phyloP scores from a whole-genome alignment of 2,113 vertebrate species.

The Lanius collurio region DNA sequence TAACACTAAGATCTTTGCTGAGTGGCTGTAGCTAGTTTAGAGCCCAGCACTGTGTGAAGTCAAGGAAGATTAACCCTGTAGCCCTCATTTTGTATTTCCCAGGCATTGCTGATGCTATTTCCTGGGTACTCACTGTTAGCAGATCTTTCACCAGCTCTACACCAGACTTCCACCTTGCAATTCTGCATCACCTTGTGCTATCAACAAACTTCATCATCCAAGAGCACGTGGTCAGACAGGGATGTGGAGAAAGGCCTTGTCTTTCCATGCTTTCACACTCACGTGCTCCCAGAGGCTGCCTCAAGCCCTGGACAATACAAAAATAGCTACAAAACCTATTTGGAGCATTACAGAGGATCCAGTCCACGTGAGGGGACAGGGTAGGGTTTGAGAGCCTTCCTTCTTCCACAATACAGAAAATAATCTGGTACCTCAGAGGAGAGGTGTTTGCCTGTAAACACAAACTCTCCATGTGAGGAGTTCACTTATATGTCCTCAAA shows the following conservation, averaged over 20 bases:
- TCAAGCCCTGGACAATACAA: background rate
- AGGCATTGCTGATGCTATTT: background rate
- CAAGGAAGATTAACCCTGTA: background rate
- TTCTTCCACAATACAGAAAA: background rate
- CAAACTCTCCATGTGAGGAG: rapidly evolving
- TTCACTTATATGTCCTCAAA: background rate
- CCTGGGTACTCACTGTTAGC: background rate
- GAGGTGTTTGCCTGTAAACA: background rate
- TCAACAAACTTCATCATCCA: background rate
- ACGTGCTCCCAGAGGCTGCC: background rate
- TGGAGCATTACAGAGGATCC: background rate
- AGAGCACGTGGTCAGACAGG: background rate
- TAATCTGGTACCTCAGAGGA: background rate
- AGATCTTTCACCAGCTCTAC: background rate
- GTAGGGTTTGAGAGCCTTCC: background rate
- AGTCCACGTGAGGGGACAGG: background rate
- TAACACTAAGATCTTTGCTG: background rate
- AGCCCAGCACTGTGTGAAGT: background rate
- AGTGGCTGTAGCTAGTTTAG: background rate
- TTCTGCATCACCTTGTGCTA: background rate
- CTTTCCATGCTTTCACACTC: background rate
- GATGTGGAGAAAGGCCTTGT: background rate
- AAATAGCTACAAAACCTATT: background rate
- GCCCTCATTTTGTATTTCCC: background rate
- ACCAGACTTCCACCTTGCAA: background rate